Conservation (phyloP, 2,888 invertebrate species). For the Notodonta dromedarius region DNA sequence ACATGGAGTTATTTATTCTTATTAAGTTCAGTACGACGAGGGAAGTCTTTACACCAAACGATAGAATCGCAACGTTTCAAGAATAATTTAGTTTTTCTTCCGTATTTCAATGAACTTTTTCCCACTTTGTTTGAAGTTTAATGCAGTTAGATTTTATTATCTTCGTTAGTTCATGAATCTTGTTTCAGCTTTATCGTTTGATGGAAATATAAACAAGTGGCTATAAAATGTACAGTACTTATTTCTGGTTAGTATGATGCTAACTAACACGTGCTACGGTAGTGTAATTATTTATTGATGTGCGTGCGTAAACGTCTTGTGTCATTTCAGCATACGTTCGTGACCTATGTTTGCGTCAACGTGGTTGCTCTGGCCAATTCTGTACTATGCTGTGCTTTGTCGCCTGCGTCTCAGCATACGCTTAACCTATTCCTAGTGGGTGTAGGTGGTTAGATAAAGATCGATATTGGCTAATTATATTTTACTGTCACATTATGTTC, state of each 20-base stretch:
- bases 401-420: no score
- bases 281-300: background rate
- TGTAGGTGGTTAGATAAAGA: constrained; percentile 1
- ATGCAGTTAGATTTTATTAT: no score
- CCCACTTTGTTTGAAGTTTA: no score
- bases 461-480: background rate
- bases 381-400: no score
- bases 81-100: no score
- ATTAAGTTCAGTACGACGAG: background rate
- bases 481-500: background rate
- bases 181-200: constrained; percentile 5
- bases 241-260: background rate
- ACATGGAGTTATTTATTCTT: background rate
- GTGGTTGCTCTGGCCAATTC: no score
- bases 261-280: background rate
- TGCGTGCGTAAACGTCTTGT: constrained; percentile 3
- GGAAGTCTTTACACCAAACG: no score
- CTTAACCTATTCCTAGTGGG: background rate
- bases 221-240: background rate
- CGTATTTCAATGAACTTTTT: no score
- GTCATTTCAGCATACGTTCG: no score
- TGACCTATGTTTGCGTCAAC: no score
- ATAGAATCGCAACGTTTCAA: no score
- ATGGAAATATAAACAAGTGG: constrained; percentile 9
- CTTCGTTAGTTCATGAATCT: background rate